phyloP scores from a whole-genome alignment of 1,140 invertebrate genomes.

The Akabosia matsudoensis region DNA sequence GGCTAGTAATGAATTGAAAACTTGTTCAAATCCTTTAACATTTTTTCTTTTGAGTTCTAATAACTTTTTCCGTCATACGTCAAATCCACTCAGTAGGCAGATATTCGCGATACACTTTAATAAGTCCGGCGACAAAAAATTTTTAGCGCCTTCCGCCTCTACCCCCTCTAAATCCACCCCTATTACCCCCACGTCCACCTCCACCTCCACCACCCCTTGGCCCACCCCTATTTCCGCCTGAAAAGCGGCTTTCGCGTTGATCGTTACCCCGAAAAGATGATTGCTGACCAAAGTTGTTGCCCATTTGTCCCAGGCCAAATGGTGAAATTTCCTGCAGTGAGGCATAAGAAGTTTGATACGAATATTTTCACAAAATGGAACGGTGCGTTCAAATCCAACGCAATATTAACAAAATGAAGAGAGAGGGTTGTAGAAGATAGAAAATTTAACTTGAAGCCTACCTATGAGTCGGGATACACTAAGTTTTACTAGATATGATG shows the following conservation, averaged over 20 bases:
- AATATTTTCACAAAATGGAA: constrained; percentile 12
- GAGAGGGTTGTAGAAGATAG: not conserved
- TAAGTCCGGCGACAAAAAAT: not conserved
- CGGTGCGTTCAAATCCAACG: not conserved
- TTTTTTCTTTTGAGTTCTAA: too few species aligned
- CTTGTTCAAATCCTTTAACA: too few species aligned
- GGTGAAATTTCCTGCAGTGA: constrained; percentile 40
- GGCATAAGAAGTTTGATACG: constrained; percentile 9
- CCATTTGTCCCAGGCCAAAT: constrained; percentile 42
- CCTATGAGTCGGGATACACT: not conserved
- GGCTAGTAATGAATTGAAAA: too few species aligned
- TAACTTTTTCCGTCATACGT: too few species aligned
- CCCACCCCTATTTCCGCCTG: constrained; percentile 26
- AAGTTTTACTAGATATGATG: not conserved
- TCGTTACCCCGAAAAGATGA: constrained; percentile 32
- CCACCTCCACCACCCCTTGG: constrained; percentile 18
- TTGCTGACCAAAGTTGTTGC: constrained; percentile 35
- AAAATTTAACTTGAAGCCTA: not conserved
- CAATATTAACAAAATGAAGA: not conserved
- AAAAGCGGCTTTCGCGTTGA: constrained; percentile 34
- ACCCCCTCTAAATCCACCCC: constrained; percentile 26
- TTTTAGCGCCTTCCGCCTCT: constrained; percentile 25
- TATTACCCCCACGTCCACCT: not conserved
- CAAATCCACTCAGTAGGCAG: too few species aligned
- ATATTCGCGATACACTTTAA: too few species aligned